Percentiles rank a stretch among this genome's conserved stretches.
These are phyloP conservation scores for Andrena trimmerana DNA, from an alignment of 2,888 invertebrate species.

Conservation along the genomic window DNA sequence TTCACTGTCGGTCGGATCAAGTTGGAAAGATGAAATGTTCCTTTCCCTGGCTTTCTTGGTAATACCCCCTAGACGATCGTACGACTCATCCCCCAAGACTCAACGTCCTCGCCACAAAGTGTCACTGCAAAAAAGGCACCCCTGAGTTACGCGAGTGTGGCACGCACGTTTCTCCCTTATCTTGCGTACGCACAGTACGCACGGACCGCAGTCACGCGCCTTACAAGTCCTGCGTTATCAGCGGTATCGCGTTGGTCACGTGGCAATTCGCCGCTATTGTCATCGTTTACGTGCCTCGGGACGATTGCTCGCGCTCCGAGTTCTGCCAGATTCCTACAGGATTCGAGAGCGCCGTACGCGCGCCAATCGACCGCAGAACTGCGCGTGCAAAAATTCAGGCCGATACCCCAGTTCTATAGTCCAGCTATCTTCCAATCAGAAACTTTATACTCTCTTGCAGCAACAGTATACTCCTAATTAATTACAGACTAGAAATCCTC, in stretches of 20 bases:
- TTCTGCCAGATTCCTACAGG: slow-evolving; percentile 22
- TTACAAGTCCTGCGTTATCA: slow-evolving; percentile 72
- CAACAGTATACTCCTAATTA: neutral
- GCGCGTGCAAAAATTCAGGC: neutral
- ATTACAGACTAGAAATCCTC: neutral
- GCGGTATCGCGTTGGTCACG: slow-evolving; percentile 69
- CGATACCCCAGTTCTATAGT: neutral
- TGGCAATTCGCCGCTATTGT: slow-evolving; percentile 63
- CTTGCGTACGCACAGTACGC: slow-evolving; percentile 67
- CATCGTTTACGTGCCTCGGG: slow-evolving; percentile 53
- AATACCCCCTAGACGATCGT: neutral
- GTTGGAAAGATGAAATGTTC: too few relatives aligned
- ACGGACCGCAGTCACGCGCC: slow-evolving; percentile 56
- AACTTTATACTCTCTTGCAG: neutral
- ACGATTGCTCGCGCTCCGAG: slow-evolving; percentile 9
- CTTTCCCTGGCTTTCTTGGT: neutral
- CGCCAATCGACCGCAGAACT: slow-evolving; percentile 4
- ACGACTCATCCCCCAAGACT: slow-evolving; percentile 44
- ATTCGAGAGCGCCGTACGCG: neutral
- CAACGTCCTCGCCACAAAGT: slow-evolving; percentile 46
- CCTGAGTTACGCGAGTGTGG: slow-evolving; percentile 75
- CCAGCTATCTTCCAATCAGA: neutral
- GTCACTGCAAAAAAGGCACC: slow-evolving; percentile 56
- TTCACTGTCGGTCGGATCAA: too few relatives aligned
- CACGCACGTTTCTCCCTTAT: slow-evolving; percentile 77